Evolutionary conservation across 2,113 vertebrate genomes (phyloP).

Genomic region (Phalacrocorax brasilianus): DNA sequence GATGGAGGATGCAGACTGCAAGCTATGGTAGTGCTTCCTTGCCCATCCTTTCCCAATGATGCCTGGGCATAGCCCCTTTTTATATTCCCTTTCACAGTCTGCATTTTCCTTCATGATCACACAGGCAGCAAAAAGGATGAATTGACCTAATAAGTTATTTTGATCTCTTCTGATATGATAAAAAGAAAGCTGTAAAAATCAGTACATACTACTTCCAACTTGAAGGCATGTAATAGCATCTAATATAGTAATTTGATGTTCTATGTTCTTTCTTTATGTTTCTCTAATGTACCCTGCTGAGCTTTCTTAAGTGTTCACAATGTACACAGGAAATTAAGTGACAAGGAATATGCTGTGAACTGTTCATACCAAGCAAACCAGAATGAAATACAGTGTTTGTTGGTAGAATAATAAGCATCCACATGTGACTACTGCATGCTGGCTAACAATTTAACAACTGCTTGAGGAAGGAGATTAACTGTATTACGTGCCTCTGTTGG

Average conservation of each 20-base stretch:
- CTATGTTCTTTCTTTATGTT: neutral
- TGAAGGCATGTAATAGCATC: neutral
- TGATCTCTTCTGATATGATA: neutral
- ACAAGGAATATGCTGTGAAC: conserved; percentile 22
- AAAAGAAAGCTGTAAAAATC: conserved; percentile 31
- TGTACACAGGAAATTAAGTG: conserved; percentile 37
- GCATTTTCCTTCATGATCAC: neutral
- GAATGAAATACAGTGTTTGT: conserved; percentile 19
- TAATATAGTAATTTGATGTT: conserved; percentile 15
- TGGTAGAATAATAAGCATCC: conserved; percentile 12
- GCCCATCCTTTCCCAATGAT: fast-evolving
- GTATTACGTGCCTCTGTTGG: neutral
- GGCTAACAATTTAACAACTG: conserved; percentile 28
- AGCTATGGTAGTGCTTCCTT: neutral
- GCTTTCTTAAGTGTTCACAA: neutral
- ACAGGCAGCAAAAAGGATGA: neutral
- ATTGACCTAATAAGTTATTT: neutral
- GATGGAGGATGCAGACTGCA: neutral
- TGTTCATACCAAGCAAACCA: neutral
- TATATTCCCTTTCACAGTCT: neutral
- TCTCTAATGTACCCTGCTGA: neutral
- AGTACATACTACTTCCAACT: neutral
- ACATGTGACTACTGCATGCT: neutral
- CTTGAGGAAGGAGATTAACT: neutral
- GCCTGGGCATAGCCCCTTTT: neutral